These are phyloP conservation scores for Leptosomus discolor DNA, from an alignment of 2,113 vertebrate species.

Conservation along the genomic window DNA sequence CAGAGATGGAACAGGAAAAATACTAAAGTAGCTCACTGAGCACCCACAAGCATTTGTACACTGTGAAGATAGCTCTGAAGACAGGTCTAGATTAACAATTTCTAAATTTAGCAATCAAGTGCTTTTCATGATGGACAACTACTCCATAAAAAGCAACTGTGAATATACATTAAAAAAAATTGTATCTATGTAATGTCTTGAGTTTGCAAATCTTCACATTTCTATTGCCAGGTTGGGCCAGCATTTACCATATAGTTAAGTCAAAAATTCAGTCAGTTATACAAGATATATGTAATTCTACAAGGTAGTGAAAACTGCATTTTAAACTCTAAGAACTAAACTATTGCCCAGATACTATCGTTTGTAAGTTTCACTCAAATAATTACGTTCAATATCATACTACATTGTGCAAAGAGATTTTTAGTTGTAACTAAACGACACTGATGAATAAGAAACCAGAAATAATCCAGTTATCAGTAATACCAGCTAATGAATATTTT, in stretches of 20 bases:
- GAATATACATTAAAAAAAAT: not conserved
- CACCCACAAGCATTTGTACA: not conserved
- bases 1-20: not conserved
- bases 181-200: not conserved
- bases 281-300: not conserved
- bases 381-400: not conserved
- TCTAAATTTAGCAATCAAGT: not conserved
- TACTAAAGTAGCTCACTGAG: not conserved
- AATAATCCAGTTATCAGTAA: not conserved
- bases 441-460: not conserved
- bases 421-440: not conserved
- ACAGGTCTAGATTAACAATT: not conserved
- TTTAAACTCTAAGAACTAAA: not conserved
- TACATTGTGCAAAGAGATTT: not conserved
- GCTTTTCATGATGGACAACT: not conserved
- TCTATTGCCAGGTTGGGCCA: not conserved
- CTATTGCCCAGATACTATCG: not conserved
- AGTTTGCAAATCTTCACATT: not conserved
- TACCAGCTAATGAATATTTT: accelerated
- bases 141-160: not conserved
- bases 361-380: not conserved
- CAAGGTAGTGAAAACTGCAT: not conserved
- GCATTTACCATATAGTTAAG: not conserved
- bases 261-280: not conserved
- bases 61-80: not conserved